Percentiles rank a stretch among this genome's conserved stretches.
Evolutionary conservation across 2,888 invertebrate species (phyloP).

Genomic region (Villa cingulata): DNA sequence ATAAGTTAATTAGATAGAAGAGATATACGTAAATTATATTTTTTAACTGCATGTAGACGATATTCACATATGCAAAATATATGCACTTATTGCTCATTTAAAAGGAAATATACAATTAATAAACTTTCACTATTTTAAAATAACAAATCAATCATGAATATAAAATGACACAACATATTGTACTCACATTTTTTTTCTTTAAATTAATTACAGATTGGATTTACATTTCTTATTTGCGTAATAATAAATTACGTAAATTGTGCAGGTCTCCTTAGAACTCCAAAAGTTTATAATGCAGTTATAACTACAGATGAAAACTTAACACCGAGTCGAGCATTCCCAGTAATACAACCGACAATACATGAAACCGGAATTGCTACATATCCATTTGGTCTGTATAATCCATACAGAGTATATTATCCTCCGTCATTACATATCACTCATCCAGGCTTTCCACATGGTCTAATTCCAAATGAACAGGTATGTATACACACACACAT

Average conservation of each 20-base stretch:
- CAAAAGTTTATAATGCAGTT: conserved; percentile 66
- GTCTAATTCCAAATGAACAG: neutral
- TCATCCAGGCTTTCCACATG: conserved; percentile 1
- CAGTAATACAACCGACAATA: conserved; percentile 57
- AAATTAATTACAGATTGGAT: neutral
- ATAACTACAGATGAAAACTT: conserved; percentile 65
- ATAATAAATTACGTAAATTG: conserved; percentile 22
- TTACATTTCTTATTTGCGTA: conserved; percentile 11
- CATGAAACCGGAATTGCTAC: conserved; percentile 45
- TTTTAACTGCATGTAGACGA: too few relatives aligned
- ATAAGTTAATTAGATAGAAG: too few relatives aligned
- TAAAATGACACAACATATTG: too few relatives aligned
- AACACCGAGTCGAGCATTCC: conserved; percentile 59
- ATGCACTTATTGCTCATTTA: too few relatives aligned
- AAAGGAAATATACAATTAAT: too few relatives aligned
- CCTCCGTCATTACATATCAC: conserved; percentile 14
- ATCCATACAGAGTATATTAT: conserved; percentile 28
- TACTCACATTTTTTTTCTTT: neutral
- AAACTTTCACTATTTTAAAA: too few relatives aligned
- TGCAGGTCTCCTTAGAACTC: conserved; percentile 45
- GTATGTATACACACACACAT: too few relatives aligned
- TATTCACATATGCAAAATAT: too few relatives aligned
- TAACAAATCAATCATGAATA: too few relatives aligned
- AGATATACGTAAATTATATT: too few relatives aligned
- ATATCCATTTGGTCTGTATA: conserved; percentile 29